Evolutionary conservation across 2,113 vertebrate species (phyloP), one percentile per base, ranked within the genome.

Genomic region (Dasyprocta punctata): DNA sequence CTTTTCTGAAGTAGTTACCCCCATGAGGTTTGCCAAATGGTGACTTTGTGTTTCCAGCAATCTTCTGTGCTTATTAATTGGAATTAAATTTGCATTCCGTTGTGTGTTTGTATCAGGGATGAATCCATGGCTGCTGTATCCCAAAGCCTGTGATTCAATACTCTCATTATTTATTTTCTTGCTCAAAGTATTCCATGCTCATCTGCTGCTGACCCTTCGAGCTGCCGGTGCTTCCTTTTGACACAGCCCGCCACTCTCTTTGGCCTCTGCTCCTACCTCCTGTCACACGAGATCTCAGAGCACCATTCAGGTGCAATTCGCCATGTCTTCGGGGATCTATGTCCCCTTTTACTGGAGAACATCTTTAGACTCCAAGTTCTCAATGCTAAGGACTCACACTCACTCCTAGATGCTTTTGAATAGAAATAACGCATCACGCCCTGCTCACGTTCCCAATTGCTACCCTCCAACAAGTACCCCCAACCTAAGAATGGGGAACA

Each of bases 391-490:
- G 47, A 14, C 44, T 12, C 52, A 14, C 0, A 0, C 22, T 22
- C 41, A 54, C 14, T 58, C 56, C 24, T 13, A 0, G 1, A 8
- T 0, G 8, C 44, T 49, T 63, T 63, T 4, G 26, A 36, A 17
- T 24, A 75, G 41, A 47, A 47, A 56, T 24, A 36, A 0, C 0
- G 6, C 7, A 0, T 47, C 33, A 4, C 13, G 8, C 36, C 11
- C 41, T 19, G 56, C 22, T 49, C 33, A 20, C 17, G 0, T 24
- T 75, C 78, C 20, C 0, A 4, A 4, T 2, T 8, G 9, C 12
- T 22, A 0, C 2, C 9, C 5, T 3, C 2, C 0, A 10, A 22
- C 58, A 47, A 14, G 1, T 0, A 30, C 12, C 26, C 54, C 71
- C 65, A 56, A 28, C 52, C 8, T 49, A 14, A 75, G 63, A 38